Percentiles rank a stretch among this genome's conserved stretches.
Evolutionary conservation across 2,797 vertebrate species (phyloP).

Genomic region (Acanthopagrus latus): DNA sequence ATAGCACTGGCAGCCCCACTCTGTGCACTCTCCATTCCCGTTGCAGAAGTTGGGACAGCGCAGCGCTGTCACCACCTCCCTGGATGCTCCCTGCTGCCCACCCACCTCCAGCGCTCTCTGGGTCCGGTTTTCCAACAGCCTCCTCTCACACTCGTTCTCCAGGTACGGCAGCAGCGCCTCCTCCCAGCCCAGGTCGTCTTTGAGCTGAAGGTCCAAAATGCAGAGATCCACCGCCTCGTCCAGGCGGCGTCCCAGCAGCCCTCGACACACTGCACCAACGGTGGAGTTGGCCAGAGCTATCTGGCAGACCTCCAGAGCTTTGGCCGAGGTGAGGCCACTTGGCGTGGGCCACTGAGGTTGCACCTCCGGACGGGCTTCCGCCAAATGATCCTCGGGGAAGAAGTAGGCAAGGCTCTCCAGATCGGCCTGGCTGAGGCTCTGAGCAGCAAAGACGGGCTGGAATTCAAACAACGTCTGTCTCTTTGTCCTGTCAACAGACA

Average conservation of each 20-base stretch:
- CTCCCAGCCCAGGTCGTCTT: slow-evolving; percentile 85
- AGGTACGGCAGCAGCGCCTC: slow-evolving; percentile 81
- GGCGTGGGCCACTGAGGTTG: slow-evolving; percentile 84
- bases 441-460: slow-evolving; percentile 68
- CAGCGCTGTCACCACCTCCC: slow-evolving; percentile 72
- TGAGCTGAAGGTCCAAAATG: slow-evolving; percentile 86
- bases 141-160: slow-evolving; percentile 90
- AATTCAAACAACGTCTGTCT: slow-evolving; percentile 72
- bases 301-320: slow-evolving; percentile 81
- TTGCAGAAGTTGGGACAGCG: slow-evolving; percentile 85
- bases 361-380: slow-evolving; percentile 59
- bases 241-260: slow-evolving; percentile 79
- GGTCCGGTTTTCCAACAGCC: slow-evolving; percentile 80
- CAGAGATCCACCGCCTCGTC: slow-evolving; percentile 83
- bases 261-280: slow-evolving; percentile 75
- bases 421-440: slow-evolving; percentile 71
- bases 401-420: slow-evolving; percentile 85
- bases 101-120: slow-evolving; percentile 46
- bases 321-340: slow-evolving; percentile 74
- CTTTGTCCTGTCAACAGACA: slow-evolving; percentile 52
- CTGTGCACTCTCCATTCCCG: slow-evolving; percentile 82
- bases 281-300: slow-evolving; percentile 82
- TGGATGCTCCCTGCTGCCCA: neutral
- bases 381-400: slow-evolving; percentile 87
- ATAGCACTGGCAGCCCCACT: slow-evolving; percentile 85